These are phyloP conservation scores for Cynoglossus semilaevis DNA, from an alignment of 2,113 vertebrate genomes.

Conservation along the genomic window DNA sequence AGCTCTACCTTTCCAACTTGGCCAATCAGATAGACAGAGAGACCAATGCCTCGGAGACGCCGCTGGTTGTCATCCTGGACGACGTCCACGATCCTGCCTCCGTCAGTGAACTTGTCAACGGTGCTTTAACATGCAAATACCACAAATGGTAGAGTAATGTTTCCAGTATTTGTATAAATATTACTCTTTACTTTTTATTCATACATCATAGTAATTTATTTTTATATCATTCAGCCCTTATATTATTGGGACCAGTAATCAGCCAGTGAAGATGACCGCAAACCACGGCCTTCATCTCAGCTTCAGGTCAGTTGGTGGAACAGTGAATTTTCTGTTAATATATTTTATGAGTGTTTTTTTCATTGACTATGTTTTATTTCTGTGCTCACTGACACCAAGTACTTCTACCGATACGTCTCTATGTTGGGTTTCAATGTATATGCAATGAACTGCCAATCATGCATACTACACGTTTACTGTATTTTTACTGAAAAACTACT, in stretches of 20 bases:
- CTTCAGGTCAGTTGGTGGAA: conserved; percentile 82
- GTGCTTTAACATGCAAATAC: conserved; percentile 97
- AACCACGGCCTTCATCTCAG: conserved; percentile 96
- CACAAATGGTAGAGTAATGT: conserved; percentile 88
- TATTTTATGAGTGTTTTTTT: not conserved
- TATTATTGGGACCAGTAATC: conserved; percentile 96
- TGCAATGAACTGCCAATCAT: too few species aligned
- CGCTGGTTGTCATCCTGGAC: conserved; percentile 90
- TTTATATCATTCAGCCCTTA: conserved; percentile 81
- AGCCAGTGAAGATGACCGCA: conserved; percentile 95
- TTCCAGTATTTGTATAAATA: too few species aligned
- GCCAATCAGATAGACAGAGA: conserved; percentile 96
- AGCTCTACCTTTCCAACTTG: conserved; percentile 94
- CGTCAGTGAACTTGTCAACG: conserved; percentile 94
- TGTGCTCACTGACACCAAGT: not conserved
- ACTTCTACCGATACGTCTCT: too few species aligned
- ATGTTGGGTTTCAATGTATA: too few species aligned
- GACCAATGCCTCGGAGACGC: conserved; percentile 82
- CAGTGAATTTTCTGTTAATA: not conserved
- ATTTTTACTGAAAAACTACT: not conserved
- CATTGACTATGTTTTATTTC: not conserved
- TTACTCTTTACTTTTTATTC: too few species aligned
- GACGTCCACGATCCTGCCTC: conserved; percentile 88
- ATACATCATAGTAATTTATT: not conserved
- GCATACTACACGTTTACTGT: too few species aligned